A percentile compares a stretch with the other conserved stretches of the same genome.
Evolutionary conservation across 2,888 invertebrate genomes (phyloP).

Genomic region (Drepanosiphum platanoidis): DNA sequence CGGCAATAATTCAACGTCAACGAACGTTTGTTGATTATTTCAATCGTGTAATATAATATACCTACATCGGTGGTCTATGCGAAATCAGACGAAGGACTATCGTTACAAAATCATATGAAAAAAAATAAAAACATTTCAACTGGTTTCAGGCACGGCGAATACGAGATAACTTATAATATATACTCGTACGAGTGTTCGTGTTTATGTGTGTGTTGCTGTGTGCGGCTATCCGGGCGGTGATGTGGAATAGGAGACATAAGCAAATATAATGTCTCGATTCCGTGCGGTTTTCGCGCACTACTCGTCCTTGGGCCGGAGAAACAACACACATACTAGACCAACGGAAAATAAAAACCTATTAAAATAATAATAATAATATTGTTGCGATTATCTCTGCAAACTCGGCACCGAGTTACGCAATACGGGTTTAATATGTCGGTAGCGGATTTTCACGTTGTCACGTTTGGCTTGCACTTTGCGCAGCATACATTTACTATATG

Average conservation of each 20-base stretch:
- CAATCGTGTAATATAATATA: not conserved
- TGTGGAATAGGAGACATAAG: not conserved
- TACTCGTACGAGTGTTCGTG: not conserved
- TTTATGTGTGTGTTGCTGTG: not conserved
- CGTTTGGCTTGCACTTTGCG: constrained; percentile 25
- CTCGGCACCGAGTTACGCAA: constrained; percentile 15
- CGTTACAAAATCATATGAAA: constrained; percentile 6
- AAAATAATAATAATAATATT: constrained; percentile 7
- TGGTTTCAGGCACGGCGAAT: not conserved
- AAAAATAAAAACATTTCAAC: not conserved
- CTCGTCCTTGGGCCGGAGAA: constrained; percentile 19
- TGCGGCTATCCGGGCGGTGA: not conserved
- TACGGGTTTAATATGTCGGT: not conserved
- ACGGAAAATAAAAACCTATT: not conserved
- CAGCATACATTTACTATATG: not conserved
- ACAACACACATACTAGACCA: not conserved
- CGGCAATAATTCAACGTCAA: not conserved
- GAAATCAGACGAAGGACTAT: constrained; percentile 15
- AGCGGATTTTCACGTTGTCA: constrained; percentile 39
- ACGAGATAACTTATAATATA: not conserved
- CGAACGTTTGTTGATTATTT: not conserved
- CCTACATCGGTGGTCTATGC: not conserved
- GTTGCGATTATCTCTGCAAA: constrained; percentile 5
- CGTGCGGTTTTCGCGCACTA: constrained; percentile 37
- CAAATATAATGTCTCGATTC: constrained; percentile 9